Base-by-base conservation (phyloP, 2,113 vertebrate genomes). In the Hemiscyllium ocellatum region DNA sequence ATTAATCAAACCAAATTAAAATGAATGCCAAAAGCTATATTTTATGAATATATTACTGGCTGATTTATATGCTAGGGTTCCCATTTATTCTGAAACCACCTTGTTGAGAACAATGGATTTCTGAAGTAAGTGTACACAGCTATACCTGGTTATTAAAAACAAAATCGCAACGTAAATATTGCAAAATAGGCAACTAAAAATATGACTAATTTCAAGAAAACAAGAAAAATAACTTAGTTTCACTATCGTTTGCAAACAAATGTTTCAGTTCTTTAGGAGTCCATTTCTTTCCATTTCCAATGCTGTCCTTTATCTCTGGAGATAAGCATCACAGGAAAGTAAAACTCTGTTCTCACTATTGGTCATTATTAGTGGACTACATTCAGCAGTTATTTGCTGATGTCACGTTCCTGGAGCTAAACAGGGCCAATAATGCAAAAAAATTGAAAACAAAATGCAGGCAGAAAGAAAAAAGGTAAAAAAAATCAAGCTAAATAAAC, bases 1-100 rank as follows among this genome's bases (percentile, higher is more conserved):
- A 97, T 98, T 97, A 98, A 98, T 98, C 97, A 98, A 97, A 97
- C 97, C 97, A 97, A 97, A 98, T 98, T 98, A 97, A 97, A 95
- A 97, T 96, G 93, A 96, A 97, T 97, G 97, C 97, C 97, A 97
- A 96, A 96, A 97, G 97, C 97, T 96, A 96, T 97, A 97, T 97
- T 98, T 98, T 97, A 97, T 97, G 97, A 97, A 98, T 98, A 97
- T 97, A 97, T 98, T 97, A 98, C 96, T 96, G 96, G 96, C 96
- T 97, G 97, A 97, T 98, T 98, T 97, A 97, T 97, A 98, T 98
- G 97, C 97, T 95, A 96, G 97, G 97, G 97, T 97, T 97, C 97
- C 97, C 97, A 96, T 97, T 98, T 98, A 96, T 97, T 97, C 96
- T 97, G 95, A 96, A 96, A 96, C 96, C 96, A 96, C 96, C 96